Base-by-base conservation (phyloP, 2,113 vertebrate species). In the Lates calcarifer region DNA sequence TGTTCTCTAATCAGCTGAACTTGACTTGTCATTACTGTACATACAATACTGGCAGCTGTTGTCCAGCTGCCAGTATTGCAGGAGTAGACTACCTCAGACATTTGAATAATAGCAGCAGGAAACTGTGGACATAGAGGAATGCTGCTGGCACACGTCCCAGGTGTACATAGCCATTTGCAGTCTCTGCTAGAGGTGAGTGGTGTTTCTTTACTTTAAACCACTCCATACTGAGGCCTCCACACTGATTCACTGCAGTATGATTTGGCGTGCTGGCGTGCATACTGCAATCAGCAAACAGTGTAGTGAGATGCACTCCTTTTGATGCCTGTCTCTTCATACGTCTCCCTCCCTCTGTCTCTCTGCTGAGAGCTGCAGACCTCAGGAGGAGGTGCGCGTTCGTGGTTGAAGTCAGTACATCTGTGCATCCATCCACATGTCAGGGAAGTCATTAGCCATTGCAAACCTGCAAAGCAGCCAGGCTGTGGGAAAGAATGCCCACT, bases 201-300 rank as follows among this genome's bases (percentile, higher is more conserved):
- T 89, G 79, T 88, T 91, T 93, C 86, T 93, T 92, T 92, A 87
- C 81, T 91, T 87, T 77, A 76, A 78, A 79, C 70, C 22, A 22
- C 61, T 81, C 60, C 82, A 85, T 79, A 79, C 77, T 33, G 83
- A 81, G 81, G 72, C 65, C 81, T 85, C 62, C 49, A 58, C 78
- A 73, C 82, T 65, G 75, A 81, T 88, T 80, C 79, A 60, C 81
- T 82, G 83, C 87, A 77, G 85, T 63, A 47, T 67, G 76, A 87
- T 74, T 84, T 63, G 72, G 61, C 20, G 53, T 86, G 82, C 81
- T n/a, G 53, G 53, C 71, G 67, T 84, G 77, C 85, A 83, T 57
- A 74, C 81, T n/a, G 4, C 33, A 18, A 84, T 88, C 72, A 72
- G 78, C 79, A 92, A 89, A 83, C 84, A 87, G 70, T 24, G 80